Conservation (phyloP, 23 tunicate species). For the Halocynthia aurantium region DNA sequence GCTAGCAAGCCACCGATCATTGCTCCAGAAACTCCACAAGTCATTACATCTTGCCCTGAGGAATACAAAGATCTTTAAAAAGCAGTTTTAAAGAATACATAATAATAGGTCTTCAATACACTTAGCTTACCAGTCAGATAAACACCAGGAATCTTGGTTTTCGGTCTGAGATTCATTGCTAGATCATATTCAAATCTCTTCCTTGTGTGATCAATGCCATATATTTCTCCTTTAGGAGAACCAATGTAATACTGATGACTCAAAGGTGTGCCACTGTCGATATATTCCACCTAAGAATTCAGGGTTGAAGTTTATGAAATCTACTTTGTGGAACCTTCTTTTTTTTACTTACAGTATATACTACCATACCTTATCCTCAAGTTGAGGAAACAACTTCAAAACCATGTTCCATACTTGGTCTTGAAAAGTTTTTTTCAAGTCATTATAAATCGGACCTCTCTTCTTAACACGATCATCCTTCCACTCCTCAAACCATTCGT, state of each 20-base stretch:
- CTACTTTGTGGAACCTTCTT: neutral
- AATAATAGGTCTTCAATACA: neutral
- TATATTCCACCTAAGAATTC: constrained; percentile 25
- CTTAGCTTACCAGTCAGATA: constrained; percentile 46
- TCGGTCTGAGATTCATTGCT: constrained; percentile 41
- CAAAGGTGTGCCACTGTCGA: constrained; percentile 71
- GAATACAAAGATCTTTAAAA: neutral
- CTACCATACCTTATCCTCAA: constrained; percentile 50
- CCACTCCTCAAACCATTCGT: constrained; percentile 84
- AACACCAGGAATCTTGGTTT: constrained; percentile 54
- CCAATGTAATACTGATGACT: constrained; percentile 66
- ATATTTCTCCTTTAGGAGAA: constrained; percentile 74
- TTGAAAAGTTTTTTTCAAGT: constrained; percentile 37
- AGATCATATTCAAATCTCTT: constrained; percentile 46
- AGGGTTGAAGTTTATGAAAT: neutral
- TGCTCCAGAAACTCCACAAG: constrained; percentile 62
- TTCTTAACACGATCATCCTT: constrained; percentile 23
- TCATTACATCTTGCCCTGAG: constrained; percentile 49
- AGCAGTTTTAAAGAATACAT: neutral
- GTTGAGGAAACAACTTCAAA: constrained; percentile 42
- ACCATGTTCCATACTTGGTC: constrained; percentile 72
- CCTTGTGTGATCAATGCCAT: constrained; percentile 62
- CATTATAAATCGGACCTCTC: constrained; percentile 44
- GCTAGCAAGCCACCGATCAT: constrained; percentile 60
- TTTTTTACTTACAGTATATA: neutral